phyloP scores from a whole-genome alignment of 2,113 vertebrate genomes.

The Patagioenas fasciata region DNA sequence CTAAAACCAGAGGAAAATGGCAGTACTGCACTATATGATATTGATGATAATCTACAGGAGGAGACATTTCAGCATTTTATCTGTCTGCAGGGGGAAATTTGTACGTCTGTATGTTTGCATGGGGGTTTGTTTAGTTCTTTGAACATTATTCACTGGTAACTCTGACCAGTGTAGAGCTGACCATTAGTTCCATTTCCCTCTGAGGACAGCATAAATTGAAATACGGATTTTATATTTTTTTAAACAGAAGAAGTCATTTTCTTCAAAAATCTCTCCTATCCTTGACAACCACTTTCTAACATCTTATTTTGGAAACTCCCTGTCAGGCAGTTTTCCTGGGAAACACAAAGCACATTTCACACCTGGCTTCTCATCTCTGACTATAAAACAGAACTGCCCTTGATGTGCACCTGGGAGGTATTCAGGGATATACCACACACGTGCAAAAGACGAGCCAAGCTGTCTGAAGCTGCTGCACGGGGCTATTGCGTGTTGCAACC shows the following conservation, averaged over 20 bases:
- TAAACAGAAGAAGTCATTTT: neutral
- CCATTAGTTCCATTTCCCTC: neutral
- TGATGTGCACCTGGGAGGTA: slow-evolving; percentile 21
- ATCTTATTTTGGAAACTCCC: neutral
- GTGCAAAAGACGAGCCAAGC: neutral
- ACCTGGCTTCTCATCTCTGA: neutral
- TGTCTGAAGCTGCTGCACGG: neutral
- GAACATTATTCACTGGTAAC: neutral
- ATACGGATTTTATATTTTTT: neutral
- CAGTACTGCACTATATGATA: neutral
- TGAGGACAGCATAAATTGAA: neutral
- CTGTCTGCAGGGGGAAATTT: neutral
- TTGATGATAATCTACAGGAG: neutral
- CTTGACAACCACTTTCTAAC: neutral
- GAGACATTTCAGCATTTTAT: neutral
- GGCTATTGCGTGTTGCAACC: neutral
- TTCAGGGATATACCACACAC: neutral
- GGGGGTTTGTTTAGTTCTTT: neutral
- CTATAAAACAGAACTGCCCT: slow-evolving; percentile 23
- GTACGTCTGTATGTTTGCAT: neutral
- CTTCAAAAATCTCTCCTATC: neutral
- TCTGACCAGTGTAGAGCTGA: neutral
- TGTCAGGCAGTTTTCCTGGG: neutral
- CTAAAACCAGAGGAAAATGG: neutral
- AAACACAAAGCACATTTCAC: neutral